Percentiles rank a stretch among this genome's conserved stretches.
Evolutionary conservation across 2,888 invertebrate species (phyloP).

Genomic region (Microchrysa polita): DNA sequence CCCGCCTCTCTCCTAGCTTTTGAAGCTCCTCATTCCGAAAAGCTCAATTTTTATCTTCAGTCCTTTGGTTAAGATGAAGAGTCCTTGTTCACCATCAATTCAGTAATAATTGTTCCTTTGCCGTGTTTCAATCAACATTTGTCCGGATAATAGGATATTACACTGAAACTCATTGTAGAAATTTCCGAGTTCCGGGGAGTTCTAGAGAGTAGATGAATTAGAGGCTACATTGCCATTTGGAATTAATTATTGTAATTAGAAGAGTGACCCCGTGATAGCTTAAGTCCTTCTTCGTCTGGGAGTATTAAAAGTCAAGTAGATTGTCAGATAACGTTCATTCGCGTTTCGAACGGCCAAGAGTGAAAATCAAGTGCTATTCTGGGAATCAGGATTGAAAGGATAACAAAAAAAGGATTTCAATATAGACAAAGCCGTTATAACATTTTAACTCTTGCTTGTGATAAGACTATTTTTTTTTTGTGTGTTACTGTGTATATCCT

Average conservation of each 20-base stretch:
- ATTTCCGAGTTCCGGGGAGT: too few relatives aligned
- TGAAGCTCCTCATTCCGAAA: too few relatives aligned
- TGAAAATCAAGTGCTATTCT: not conserved
- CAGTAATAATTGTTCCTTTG: too few relatives aligned
- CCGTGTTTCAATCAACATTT: too few relatives aligned
- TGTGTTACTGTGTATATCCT: not conserved
- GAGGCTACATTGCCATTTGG: not conserved
- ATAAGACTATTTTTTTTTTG: not conserved
- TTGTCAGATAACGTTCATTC: slow-evolving; percentile 27
- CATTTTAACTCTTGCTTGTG: not conserved
- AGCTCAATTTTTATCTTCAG: too few relatives aligned
- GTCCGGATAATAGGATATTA: not conserved
- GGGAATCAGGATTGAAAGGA: not conserved
- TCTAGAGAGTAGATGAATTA: too few relatives aligned
- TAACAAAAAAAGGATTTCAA: not conserved
- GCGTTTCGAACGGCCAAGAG: slow-evolving; percentile 6
- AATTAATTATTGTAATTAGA: slow-evolving; percentile 23
- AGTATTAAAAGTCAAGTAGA: slow-evolving; percentile 23
- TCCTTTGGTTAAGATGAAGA: too few relatives aligned
- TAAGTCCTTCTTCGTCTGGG: not conserved
- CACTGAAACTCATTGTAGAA: too few relatives aligned
- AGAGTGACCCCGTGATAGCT: slow-evolving; percentile 31
- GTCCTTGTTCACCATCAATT: too few relatives aligned
- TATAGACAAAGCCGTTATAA: not conserved
- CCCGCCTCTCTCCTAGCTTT: too few relatives aligned